Evolutionary conservation across 2,113 vertebrate genomes (phyloP), one percentile per base, ranked within the genome.

Genomic region (Indicator maculatus): DNA sequence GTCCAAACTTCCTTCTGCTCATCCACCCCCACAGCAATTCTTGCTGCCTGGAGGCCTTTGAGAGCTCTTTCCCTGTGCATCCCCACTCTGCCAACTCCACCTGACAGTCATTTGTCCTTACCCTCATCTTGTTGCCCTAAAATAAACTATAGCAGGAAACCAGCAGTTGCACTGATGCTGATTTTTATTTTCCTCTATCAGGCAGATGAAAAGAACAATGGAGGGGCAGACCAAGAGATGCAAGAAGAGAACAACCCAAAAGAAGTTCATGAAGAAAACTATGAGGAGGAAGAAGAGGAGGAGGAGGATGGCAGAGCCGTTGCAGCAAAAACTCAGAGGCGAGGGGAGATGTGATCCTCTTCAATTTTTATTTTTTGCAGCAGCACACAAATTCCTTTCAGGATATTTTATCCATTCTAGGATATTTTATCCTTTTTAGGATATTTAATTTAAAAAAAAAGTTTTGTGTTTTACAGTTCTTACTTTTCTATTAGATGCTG

Each of bases 281-380:
- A 99, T 3, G 98, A 99, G 39, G 99, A 99, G 38, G 99, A 99
- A 3, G 98, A 98, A 8, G 99, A 98, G 1, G 98, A 97, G 7
- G 98, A 98, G 5, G 98, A 98, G 4, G 98, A 98, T 1, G 96
- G 96, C 16, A 98, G 91, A 4, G 98, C 96, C 36, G 70, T 33
- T 19, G 96, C 97, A 66, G 98, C 98, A 97, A 98, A 97, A 52
- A 96, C 98, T 21, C 98, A 89, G 28, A 98, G 98, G 61, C 98
- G 98, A 81, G 98, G 98, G 13, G 99, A 99, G 94, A 99, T 99
- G 99, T 99, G 98, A 97, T 63, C 8, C 9, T 33, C 44, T 17
- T 24, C 6, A 19, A 4, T 58, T 78, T 17, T 38, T 10, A 9
- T 27, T 8, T 5, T 36, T 53, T 55, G 38, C 38, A 38, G 38